Percentiles rank a stretch among this genome's conserved stretches.
phyloP scores from a whole-genome alignment of 2,113 vertebrate genomes.

The Malurus cyaneus region DNA sequence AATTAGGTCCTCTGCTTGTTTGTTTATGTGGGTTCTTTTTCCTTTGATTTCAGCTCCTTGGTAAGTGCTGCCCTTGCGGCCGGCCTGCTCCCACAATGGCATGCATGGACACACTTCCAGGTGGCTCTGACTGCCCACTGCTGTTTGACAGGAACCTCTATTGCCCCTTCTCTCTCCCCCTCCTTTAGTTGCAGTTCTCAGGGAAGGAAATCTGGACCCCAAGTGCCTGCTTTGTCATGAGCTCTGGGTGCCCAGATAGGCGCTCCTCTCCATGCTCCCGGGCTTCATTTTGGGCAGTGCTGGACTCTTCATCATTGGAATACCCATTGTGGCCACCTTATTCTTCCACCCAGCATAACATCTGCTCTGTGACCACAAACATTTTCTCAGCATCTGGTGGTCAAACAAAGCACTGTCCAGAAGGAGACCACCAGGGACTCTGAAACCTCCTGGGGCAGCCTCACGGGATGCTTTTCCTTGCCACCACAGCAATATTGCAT shows the following conservation, averaged over 20 bases:
- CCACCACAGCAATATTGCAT: neutral
- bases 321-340: neutral
- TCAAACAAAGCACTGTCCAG: conserved; percentile 31
- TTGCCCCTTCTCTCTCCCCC: fast-evolving
- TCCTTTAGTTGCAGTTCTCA: neutral
- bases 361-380: conserved; percentile 10
- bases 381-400: conserved; percentile 55
- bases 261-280: neutral
- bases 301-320: neutral
- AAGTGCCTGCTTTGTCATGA: neutral
- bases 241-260: neutral
- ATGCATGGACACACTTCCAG: fast-evolving
- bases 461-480: neutral
- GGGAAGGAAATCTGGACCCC: neutral
- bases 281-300: neutral
- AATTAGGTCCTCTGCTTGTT: neutral
- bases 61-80: neutral
- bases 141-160: fast-evolving
- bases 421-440: neutral
- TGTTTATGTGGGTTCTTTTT: fast-evolving
- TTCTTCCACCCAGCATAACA: conserved; percentile 41
- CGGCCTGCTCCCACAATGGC: neutral
- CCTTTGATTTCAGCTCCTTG: neutral
- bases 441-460: neutral
- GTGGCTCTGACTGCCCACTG: neutral